These are phyloP conservation scores for Trichopria drosophilae DNA, from an alignment of 2,888 invertebrate species.

Conservation along the genomic window DNA sequence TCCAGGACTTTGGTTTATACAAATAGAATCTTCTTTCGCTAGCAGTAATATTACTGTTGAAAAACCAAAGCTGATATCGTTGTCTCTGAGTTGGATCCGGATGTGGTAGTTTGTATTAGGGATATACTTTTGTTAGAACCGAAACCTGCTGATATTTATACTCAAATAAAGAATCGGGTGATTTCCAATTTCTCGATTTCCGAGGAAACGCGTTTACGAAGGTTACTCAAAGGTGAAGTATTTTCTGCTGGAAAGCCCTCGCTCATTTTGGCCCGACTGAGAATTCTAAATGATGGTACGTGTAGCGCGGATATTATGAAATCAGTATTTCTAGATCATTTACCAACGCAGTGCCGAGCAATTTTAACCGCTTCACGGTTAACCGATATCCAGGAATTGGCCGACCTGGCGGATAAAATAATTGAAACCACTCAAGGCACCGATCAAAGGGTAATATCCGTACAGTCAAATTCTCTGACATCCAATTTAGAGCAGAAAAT, in stretches of 20 bases:
- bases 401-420: no score
- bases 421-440: no score
- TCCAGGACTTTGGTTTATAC: not conserved
- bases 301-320: not conserved
- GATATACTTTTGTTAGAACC: not conserved
- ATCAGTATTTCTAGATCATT: not conserved
- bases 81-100: no score
- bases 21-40: not conserved
- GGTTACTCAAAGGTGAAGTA: not conserved
- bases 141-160: conserved; percentile 1
- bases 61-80: no score
- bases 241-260: conserved; percentile 6
- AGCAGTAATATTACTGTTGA: not conserved
- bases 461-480: no score
- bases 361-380: conserved; percentile 7
- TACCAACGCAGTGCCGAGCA: conserved; percentile 13
- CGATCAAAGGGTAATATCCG: no score
- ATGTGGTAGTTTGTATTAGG: no score
- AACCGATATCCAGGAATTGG: conserved; percentile 12
- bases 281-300: not conserved
- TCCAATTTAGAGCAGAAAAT: no score
- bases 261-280: not conserved
- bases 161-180: not conserved
- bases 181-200: no score
- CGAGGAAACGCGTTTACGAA: not conserved